Base-by-base conservation (phyloP, 2,113 vertebrate genomes). In the Carettochelys insculpta region DNA sequence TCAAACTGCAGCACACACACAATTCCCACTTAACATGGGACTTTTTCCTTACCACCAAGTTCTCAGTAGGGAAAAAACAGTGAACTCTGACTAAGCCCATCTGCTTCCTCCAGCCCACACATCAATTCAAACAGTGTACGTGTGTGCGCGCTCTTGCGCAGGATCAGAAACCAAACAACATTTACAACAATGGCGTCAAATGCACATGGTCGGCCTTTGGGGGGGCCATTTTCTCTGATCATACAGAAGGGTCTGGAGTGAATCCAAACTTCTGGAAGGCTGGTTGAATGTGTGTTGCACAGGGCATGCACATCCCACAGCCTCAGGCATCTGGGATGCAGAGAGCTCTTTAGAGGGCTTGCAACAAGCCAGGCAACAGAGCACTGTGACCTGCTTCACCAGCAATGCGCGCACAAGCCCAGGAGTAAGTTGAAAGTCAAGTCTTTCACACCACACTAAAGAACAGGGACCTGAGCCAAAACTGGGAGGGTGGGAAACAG, bases 381-480 rank as follows among this genome's bases (percentile, higher is more conserved):
- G 58, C 90, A 43, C 34, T 68, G 82, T 65, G 0, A 0, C 58
- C 82, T 1, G 4, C 71, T 85, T 38, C 58, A 45, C 92, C 92
- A 88, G 83, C 54, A n/a, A 87, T 94, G 85, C 90, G 94, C 94
- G 95, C 92, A 95, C 79, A 96, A 78, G 48, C 4, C 90, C 9
- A 31, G 92, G 83, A 93, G 94, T 92, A 95, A 96, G 95, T 81
- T 95, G 92, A 97, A 96, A 97, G 96, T 94, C 95, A 95, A 27
- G 14, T 31, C 77, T 43, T 90, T 77, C 77, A 87, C 43, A 87
- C 65, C 43, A 87, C 65, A 94, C 90, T 92, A 96, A 94, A 68
- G 85, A 83, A 89, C 41, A n/a, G 20, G 77, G 82, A 94, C 71
- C 77, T 50, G 65, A 47, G 89, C 92, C 95, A 96, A 92, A 71